Conservation (phyloP, 2,113 vertebrate genomes). For the Oncorhynchus nerka region DNA sequence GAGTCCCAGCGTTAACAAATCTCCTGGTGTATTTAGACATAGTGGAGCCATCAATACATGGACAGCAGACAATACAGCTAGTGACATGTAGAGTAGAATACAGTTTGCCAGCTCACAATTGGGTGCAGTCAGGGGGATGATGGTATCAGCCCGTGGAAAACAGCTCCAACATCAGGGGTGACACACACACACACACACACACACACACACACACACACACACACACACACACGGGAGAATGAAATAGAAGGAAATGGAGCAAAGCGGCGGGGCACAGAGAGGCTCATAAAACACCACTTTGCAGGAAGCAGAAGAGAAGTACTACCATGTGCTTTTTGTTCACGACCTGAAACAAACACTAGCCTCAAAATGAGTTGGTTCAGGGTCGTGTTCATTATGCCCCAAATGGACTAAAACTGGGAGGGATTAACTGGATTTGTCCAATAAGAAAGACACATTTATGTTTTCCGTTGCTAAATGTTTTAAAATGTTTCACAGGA, state of each 20-base stretch:
- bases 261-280: slow-evolving; percentile 32
- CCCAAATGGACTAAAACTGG: too few relatives aligned
- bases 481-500: too few relatives aligned
- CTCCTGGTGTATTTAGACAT: not conserved
- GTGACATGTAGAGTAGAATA: not conserved
- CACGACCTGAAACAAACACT: slow-evolving; percentile 23
- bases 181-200: not conserved
- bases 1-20: not conserved
- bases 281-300: slow-evolving; percentile 7
- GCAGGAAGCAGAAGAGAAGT: slow-evolving; percentile 14
- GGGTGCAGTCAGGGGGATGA: not conserved
- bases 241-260: slow-evolving; percentile 13
- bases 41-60: not conserved
- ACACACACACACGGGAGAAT: not conserved
- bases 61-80: not conserved
- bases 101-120: not conserved
- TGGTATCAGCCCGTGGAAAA: not conserved
- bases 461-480: too few relatives aligned
- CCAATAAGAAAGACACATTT: too few relatives aligned
- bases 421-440: too few relatives aligned
- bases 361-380: not conserved
- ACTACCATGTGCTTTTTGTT: slow-evolving; percentile 13
- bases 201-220: not conserved
- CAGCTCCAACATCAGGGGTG: not conserved
- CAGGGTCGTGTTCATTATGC: not conserved